Evolutionary conservation across 2,888 invertebrate genomes (phyloP).

Genomic region (Eretmocerus hayati): DNA sequence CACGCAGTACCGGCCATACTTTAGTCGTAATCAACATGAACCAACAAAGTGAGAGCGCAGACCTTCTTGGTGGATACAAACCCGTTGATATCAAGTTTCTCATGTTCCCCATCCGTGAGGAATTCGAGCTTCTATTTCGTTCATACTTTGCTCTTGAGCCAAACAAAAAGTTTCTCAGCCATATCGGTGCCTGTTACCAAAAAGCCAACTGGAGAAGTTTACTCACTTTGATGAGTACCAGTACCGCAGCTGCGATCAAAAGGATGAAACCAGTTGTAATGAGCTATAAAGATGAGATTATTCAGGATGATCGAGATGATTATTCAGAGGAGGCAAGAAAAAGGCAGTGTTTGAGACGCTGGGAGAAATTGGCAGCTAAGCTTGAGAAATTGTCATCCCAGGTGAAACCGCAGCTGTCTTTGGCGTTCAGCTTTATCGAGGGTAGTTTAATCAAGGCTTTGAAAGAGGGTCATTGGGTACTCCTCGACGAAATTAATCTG

Average conservation of each 20-base stretch:
- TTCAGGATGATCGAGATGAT: background rate
- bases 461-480: conserved; percentile 88
- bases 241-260: conserved; percentile 57
- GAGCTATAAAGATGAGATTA: no score
- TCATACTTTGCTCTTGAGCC: conserved; percentile 69
- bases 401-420: conserved; percentile 62
- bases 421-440: conserved; percentile 88
- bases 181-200: conserved; percentile 71
- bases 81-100: conserved; percentile 86
- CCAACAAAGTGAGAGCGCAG: conserved; percentile 95
- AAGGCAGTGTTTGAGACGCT: conserved; percentile 25
- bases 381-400: conserved; percentile 67
- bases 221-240: conserved; percentile 69
- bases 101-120: conserved; percentile 70
- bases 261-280: conserved; percentile 42
- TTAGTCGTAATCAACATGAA: conserved; percentile 96
- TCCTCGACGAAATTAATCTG: conserved; percentile 96
- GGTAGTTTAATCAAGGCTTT: conserved; percentile 90
- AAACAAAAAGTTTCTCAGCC: conserved; percentile 75
- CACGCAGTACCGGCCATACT: conserved; percentile 74
- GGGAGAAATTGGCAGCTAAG: conserved; percentile 48
- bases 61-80: conserved; percentile 94
- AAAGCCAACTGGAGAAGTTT: conserved; percentile 66
- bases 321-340: conserved; percentile 8
- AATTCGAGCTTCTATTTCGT: conserved; percentile 77